These are phyloP conservation scores for Hirtodrosophila histrioides DNA, from an alignment of 2,888 invertebrate genomes.

Conservation along the genomic window DNA sequence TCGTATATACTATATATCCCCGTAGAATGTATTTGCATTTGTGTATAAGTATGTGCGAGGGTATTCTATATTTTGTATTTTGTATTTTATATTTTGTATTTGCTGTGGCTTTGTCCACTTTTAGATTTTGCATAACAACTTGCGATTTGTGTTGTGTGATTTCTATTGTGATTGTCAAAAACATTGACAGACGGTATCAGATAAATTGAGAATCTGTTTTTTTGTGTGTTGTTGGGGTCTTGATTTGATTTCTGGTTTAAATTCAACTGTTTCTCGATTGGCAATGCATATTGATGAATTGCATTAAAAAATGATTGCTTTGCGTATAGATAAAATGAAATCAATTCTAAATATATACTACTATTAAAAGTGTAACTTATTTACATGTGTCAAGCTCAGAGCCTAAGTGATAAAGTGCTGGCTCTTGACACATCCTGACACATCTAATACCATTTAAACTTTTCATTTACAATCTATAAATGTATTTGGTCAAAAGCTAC, in stretches of 20 bases:
- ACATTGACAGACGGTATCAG: slow-evolving; percentile 28
- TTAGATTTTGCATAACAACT: slow-evolving; percentile 22
- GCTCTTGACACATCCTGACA: too few relatives aligned
- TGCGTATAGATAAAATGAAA: neutral
- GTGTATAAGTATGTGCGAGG: slow-evolving; percentile 5
- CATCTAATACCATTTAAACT: too few relatives aligned
- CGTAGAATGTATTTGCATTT: slow-evolving; percentile 24
- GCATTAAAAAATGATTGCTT: neutral
- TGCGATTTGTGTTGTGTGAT: slow-evolving; percentile 17
- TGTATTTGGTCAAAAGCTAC: too few relatives aligned
- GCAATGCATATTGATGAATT: slow-evolving; percentile 15
- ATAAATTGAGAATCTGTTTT: slow-evolving; percentile 18
- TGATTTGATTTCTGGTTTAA: slow-evolving; percentile 7
- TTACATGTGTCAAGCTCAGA: neutral
- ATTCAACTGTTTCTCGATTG: neutral
- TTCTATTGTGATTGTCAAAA: slow-evolving; percentile 36
- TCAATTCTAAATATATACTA: neutral
- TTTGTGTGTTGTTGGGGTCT: slow-evolving; percentile 3
- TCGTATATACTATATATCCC: neutral
- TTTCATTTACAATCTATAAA: too few relatives aligned
- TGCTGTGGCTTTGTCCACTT: slow-evolving; percentile 15
- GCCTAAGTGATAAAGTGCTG: too few relatives aligned
- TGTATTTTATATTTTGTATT: neutral
- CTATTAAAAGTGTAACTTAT: neutral
- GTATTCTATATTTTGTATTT: neutral